phyloP scores from a whole-genome alignment of 2,797 vertebrate genomes.

The Vultur gryphus region DNA sequence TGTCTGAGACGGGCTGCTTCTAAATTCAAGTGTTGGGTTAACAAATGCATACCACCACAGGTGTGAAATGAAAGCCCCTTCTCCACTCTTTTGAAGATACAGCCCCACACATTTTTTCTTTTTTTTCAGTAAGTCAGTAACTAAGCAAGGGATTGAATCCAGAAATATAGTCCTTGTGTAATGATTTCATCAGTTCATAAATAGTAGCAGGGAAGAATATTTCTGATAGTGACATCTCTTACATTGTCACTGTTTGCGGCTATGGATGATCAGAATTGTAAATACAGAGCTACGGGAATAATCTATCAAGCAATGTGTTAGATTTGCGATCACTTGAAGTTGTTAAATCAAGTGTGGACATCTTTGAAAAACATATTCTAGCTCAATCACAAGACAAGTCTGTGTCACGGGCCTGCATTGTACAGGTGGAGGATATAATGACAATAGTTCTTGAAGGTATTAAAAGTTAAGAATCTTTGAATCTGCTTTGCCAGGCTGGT shows the following conservation, averaged over 20 bases:
- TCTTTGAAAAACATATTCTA: neutral
- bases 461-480: neutral
- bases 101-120: too few relatives aligned
- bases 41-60: neutral
- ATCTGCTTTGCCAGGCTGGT: neutral
- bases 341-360: neutral
- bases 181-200: neutral
- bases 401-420: neutral
- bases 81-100: neutral
- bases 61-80: neutral
- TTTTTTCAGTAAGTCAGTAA: neutral
- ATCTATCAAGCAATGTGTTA: neutral
- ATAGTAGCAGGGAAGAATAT: neutral
- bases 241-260: neutral
- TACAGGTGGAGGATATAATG: neutral
- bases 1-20: neutral
- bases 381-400: neutral
- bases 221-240: neutral
- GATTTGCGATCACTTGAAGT: neutral
- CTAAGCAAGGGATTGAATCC: neutral
- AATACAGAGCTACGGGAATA: neutral
- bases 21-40: neutral
- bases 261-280: neutral
- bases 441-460: neutral
- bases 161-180: neutral